Evolutionary conservation across 2,888 invertebrate species (phyloP).

Genomic region (Neuroscelio doddi): DNA sequence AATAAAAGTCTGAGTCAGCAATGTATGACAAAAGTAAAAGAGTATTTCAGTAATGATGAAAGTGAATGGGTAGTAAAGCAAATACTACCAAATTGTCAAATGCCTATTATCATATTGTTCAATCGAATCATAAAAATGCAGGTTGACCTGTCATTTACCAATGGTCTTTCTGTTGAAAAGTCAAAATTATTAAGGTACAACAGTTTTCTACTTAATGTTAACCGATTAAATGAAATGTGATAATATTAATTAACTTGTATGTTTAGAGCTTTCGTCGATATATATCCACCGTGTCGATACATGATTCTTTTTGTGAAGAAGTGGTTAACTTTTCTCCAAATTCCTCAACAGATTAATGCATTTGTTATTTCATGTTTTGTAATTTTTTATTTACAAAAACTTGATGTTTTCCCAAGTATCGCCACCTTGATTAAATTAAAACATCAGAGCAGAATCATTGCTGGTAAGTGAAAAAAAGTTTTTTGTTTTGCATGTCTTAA

Average conservation of each 20-base stretch:
- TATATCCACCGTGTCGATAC: constrained; percentile 72
- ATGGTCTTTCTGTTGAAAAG: not conserved
- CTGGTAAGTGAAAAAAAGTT: constrained; percentile 44
- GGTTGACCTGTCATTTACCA: not conserved
- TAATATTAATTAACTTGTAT: constrained; percentile 3
- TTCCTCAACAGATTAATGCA: constrained; percentile 70
- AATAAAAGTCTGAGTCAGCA: too few species aligned
- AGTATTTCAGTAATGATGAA: too few species aligned
- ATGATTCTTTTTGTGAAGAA: constrained; percentile 75
- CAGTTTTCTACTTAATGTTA: not conserved
- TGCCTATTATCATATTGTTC: too few species aligned
- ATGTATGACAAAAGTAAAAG: too few species aligned
- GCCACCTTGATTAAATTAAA: constrained; percentile 54
- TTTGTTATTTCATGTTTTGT: constrained; percentile 76
- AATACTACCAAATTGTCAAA: too few species aligned
- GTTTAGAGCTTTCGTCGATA: constrained; percentile 65
- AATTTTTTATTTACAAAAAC: constrained; percentile 75
- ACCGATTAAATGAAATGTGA: not conserved
- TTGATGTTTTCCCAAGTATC: constrained; percentile 69
- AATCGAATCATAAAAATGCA: not conserved
- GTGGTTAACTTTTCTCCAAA: constrained; percentile 75
- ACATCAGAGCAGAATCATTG: constrained; percentile 39
- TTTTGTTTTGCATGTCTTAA: not conserved
- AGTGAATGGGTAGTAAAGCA: too few species aligned
- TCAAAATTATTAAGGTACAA: not conserved